Percentiles rank a stretch among this genome's conserved stretches.
These are phyloP conservation scores for Colostygia pectinataria DNA, from an alignment of 2,888 invertebrate species.

Conservation along the genomic window DNA sequence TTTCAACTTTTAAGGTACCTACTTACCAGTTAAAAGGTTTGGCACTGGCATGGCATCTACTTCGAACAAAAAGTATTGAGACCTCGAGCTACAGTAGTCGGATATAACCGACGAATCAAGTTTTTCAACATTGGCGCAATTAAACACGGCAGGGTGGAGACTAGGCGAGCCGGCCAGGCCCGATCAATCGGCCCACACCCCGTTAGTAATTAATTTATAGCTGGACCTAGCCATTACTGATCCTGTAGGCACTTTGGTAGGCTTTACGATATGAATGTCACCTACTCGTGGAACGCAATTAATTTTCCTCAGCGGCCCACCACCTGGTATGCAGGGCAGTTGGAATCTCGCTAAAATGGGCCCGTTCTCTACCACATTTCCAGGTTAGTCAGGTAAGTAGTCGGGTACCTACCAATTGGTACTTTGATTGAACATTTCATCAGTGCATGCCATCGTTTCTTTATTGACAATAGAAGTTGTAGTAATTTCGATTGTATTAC, in stretches of 20 bases:
- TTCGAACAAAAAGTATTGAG: constrained; percentile 39
- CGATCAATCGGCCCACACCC: constrained; percentile 64
- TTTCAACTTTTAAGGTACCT: too few relatives aligned
- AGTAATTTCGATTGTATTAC: too few relatives aligned
- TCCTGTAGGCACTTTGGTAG: constrained; percentile 2
- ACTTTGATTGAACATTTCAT: too few relatives aligned
- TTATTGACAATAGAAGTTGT: too few relatives aligned
- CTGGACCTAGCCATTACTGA: constrained; percentile 22
- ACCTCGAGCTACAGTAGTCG: constrained; percentile 28
- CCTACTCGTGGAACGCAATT: neutral
- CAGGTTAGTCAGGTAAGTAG: too few relatives aligned
- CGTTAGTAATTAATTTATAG: constrained; percentile 61
- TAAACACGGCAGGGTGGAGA: constrained; percentile 56
- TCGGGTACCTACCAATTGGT: too few relatives aligned
- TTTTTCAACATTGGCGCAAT: constrained; percentile 61
- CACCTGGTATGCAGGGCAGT: neutral
- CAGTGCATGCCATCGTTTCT: too few relatives aligned
- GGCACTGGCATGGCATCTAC: too few relatives aligned
- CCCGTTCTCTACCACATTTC: neutral
- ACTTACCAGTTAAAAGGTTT: too few relatives aligned
- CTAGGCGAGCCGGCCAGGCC: constrained; percentile 50
- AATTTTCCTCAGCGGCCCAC: neutral
- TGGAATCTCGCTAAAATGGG: neutral
- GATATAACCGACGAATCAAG: constrained; percentile 43
- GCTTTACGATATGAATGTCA: neutral